These are phyloP conservation scores for Scatophagus argus DNA, from an alignment of 2,113 vertebrate genomes.

Conservation along the genomic window DNA sequence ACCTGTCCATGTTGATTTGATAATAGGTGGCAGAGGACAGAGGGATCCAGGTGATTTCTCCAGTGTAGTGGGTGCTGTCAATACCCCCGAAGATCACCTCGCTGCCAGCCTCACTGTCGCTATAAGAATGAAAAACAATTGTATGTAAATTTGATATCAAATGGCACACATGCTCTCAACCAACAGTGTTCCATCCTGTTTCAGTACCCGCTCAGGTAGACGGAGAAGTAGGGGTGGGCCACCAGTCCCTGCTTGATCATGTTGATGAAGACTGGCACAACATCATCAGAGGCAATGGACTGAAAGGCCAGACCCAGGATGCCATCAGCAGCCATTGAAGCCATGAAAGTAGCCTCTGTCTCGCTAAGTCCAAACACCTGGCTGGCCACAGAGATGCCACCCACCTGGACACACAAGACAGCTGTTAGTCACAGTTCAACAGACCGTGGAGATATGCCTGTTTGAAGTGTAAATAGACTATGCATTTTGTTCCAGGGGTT, in stretches of 20 bases:
- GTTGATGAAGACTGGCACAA: conserved; percentile 75
- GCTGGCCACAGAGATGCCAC: conserved; percentile 64
- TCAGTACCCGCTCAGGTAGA: conserved; percentile 76
- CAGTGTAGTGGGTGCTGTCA: conserved; percentile 72
- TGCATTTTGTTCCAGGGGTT: conserved; percentile 17
- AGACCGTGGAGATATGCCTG: conserved; percentile 3
- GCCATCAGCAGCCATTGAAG: conserved; percentile 64
- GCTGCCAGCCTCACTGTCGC: conserved; percentile 71
- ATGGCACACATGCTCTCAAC: neutral
- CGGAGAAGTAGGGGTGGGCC: conserved; percentile 63
- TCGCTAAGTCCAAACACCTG: conserved; percentile 87
- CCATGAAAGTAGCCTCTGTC: conserved; percentile 73
- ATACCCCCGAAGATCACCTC: conserved; percentile 82
- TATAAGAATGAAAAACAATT: conserved; percentile 38
- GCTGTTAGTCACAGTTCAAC: conserved; percentile 40
- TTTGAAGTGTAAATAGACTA: conserved; percentile 41
- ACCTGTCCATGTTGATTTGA: conserved; percentile 87
- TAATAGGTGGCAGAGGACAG: conserved; percentile 83
- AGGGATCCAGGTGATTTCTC: conserved; percentile 81
- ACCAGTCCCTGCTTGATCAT: conserved; percentile 69
- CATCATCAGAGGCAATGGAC: conserved; percentile 57
- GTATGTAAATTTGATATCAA: neutral
- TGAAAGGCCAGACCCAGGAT: conserved; percentile 78
- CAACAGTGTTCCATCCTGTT: conserved; percentile 1
- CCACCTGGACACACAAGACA: conserved; percentile 67